Conservation (phyloP, 2,888 invertebrate genomes). For the Embidobia sp. region DNA sequence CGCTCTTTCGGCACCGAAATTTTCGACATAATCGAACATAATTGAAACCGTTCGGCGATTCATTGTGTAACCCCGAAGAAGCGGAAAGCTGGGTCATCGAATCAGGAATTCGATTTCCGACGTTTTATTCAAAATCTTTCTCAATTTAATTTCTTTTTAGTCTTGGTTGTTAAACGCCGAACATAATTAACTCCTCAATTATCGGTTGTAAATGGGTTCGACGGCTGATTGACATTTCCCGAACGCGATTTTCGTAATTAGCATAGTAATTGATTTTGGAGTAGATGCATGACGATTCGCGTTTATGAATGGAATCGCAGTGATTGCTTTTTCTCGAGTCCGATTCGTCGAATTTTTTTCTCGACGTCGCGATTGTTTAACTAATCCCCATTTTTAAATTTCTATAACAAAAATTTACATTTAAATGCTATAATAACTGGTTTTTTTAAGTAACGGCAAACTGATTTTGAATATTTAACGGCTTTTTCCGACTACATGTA, state of each 20-base stretch:
- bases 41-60: slow-evolving; percentile 29
- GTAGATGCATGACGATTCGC: slow-evolving; percentile 18
- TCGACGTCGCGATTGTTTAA: too few relatives aligned
- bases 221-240: slow-evolving; percentile 37
- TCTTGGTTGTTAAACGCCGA: background rate
- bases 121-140: background rate
- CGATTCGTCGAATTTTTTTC: too few relatives aligned
- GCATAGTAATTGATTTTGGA: slow-evolving; percentile 46
- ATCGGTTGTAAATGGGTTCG: slow-evolving; percentile 29
- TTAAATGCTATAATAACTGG: too few relatives aligned
- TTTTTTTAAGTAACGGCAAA: too few relatives aligned
- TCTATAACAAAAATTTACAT: too few relatives aligned
- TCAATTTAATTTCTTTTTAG: background rate
- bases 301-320: slow-evolving; percentile 20
- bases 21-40: slow-evolving; percentile 54
- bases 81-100: background rate
- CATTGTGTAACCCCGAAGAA: slow-evolving; percentile 25
- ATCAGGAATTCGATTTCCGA: background rate
- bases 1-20: slow-evolving; percentile 42
- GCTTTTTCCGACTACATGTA: too few relatives aligned
- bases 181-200: slow-evolving; percentile 22
- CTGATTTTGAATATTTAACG: too few relatives aligned
- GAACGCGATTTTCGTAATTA: slow-evolving; percentile 36
- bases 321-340: background rate
- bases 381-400: too few relatives aligned